Base-by-base conservation (phyloP, 35 echinoderm and acorn worm species). In the Anneissia japonica region DNA sequence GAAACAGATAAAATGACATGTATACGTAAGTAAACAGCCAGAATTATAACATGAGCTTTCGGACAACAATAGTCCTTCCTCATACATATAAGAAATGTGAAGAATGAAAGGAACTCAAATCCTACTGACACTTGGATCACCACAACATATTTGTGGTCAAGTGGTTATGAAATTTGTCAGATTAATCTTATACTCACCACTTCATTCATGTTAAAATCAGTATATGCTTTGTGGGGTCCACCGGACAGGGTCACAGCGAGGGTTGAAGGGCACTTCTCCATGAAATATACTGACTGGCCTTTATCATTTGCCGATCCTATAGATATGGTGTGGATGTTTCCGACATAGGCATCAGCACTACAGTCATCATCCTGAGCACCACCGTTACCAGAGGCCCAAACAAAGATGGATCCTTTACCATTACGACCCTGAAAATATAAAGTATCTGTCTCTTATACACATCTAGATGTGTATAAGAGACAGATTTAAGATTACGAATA, bases 371-470 rank as follows among this genome's bases (percentile, higher is more conserved):
- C 86, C 4, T 87, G 41, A 0, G 80, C 21, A 30, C 96, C 96
- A 23, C 96, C 96, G 36, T 99, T 99, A 23, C 96, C 96, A 1
- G 91, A 91, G 23, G 96, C 96, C 96, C 96, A 99, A 43, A 94
- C 90, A 83, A 91, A 99, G 75, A 99, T 93, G 51, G 89, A 89
- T 16, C 96, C 96, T 80, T 91, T 93, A 11, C 96, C 96, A 39
- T 89, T 84, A 30, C 96, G 96, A 89, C 96, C 96, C 96, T 99
- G 74, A 36, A 82, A 86, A 32, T 0, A 17, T 0, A 35, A 72
- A 36, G n/a, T n/a, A n/a, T n/a, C n/a, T n/a, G n/a, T n/a, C n/a
- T n/a, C n/a, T n/a, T n/a, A n/a, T n/a, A n/a, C n/a, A n/a, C n/a
- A n/a, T n/a, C n/a, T n/a, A n/a, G n/a, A n/a, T n/a, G n/a, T n/a